These are phyloP conservation scores for Scaptomyza cyrtandrae DNA, from an alignment of 2,888 invertebrate species.

Conservation along the genomic window DNA sequence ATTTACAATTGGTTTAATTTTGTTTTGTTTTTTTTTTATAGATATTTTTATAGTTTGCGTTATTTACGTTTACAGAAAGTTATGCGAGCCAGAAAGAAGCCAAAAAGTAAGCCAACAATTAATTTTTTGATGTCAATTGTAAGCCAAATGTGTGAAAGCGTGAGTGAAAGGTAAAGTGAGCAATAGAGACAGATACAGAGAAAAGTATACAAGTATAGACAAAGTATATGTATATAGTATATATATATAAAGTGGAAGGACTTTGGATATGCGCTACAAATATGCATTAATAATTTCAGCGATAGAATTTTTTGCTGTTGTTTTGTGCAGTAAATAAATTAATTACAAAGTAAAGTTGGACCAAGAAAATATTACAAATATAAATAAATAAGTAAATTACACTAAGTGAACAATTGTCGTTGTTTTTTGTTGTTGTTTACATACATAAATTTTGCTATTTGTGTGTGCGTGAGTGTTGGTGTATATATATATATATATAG, in stretches of 20 bases:
- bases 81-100: constrained; percentile 64
- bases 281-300: constrained; percentile 40
- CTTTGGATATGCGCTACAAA: constrained; percentile 41
- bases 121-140: constrained; percentile 67
- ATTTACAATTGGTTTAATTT: constrained; percentile 57
- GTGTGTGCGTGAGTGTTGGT: constrained; percentile 31
- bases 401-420: constrained; percentile 71
- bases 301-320: constrained; percentile 13
- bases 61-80: constrained; percentile 75
- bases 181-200: constrained; percentile 53
- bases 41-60: constrained; percentile 66
- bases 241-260: constrained; percentile 7
- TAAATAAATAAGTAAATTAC: constrained; percentile 77
- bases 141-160: constrained; percentile 77
- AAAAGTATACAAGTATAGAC: constrained; percentile 30
- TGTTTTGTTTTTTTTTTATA: constrained; percentile 14
- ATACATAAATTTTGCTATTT: constrained; percentile 63
- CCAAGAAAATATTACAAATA: constrained; percentile 70
- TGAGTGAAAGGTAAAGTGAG: constrained; percentile 55
- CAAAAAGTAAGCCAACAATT: constrained; percentile 48
- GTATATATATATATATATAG: constrained; percentile 16
- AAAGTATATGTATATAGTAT: constrained; percentile 1
- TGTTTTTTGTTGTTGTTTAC: constrained; percentile 47
- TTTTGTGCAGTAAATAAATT: constrained; percentile 56
- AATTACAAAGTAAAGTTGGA: constrained; percentile 67